Base-by-base conservation (phyloP, 2,797 vertebrate species). In the Rhodeus uyekii region DNA sequence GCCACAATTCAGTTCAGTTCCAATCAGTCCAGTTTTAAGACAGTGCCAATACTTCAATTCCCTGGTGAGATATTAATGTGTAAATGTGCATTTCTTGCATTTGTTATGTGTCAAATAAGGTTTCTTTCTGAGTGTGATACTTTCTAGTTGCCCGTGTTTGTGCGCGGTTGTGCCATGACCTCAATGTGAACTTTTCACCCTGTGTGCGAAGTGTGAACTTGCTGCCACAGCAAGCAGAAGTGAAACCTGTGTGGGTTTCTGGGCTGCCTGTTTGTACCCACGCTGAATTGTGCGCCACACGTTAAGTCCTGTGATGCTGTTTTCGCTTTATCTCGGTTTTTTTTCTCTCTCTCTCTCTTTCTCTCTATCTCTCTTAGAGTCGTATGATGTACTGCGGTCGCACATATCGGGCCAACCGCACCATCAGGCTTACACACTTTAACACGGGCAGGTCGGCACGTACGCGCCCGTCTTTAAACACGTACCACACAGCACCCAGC, bases 191-290 rank as follows among this genome's bases (percentile, higher is more conserved):
- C 95, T 90, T 82, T 75, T 92, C 85, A 93, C 91, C 91, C 90
- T 8, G 9, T 65, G 89, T 90, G 87, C 87, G 36, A 4, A 76
- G 76, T 83, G 89, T 90, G 89, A 91, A 83, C 82, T 85, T 92
- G 81, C 74, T 94, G 93, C 93, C 94, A 94, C 92, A 93, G 91
- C 82, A 94, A 88, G 92, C 93, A 94, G 94, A 95, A 95, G 92
- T 94, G 94, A 95, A 95, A 95, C 94, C 86, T 92, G 91, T 92
- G 92, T 84, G 92, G 89, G 82, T 92, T 90, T 91, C 76, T 88
- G 76, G 83, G 69, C 61, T 89, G 81, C 27, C 27, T 90, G 88
- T 86, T 42, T 87, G 90, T 92, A 88, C 91, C 89, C 87, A 82
- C 24, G 88, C 87, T 86, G 68, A 88, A 83, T 90, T 74, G 22